A percentile compares a stretch with the other conserved stretches of the same genome.
These are phyloP conservation scores for Andrena praecox DNA, from an alignment of 2,888 invertebrate genomes.

Conservation along the genomic window DNA sequence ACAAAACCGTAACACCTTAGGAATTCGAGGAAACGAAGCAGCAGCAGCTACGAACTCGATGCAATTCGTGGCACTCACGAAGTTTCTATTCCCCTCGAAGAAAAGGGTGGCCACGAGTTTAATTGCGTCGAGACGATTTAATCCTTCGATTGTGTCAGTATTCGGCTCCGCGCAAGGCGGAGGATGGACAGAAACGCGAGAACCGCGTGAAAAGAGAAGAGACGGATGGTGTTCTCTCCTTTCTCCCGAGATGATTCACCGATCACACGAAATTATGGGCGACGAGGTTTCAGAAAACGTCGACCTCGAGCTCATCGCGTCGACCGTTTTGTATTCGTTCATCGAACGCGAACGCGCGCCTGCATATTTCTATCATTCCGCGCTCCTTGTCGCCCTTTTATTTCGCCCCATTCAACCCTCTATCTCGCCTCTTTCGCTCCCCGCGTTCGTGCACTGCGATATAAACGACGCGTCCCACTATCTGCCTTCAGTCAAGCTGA, in stretches of 20 bases:
- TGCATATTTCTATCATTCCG: slow-evolving; percentile 33
- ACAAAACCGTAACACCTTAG: background rate
- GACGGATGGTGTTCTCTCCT: background rate
- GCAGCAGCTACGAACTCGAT: background rate
- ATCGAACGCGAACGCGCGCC: slow-evolving; percentile 17
- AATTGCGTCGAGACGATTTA: slow-evolving; percentile 35
- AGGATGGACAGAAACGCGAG: background rate
- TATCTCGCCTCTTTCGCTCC: background rate
- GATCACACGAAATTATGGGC: background rate
- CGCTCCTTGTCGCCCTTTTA: slow-evolving; percentile 11
- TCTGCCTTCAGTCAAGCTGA: slow-evolving; percentile 40
- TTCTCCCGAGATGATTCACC: background rate
- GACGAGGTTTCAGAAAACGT: slow-evolving; percentile 26
- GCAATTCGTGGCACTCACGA: background rate
- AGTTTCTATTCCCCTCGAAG: background rate
- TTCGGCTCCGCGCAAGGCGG: background rate
- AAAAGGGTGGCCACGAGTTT: background rate
- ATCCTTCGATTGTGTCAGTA: slow-evolving; percentile 14
- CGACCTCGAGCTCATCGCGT: background rate
- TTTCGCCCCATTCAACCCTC: slow-evolving; percentile 30
- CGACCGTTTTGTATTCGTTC: slow-evolving; percentile 32
- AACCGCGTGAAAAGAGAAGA: background rate
- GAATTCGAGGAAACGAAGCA: background rate
- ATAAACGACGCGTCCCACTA: slow-evolving; percentile 23
- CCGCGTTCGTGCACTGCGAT: background rate